These are phyloP conservation scores for Pollenia labialis DNA, from an alignment of 2,888 invertebrate genomes.

Conservation along the genomic window DNA sequence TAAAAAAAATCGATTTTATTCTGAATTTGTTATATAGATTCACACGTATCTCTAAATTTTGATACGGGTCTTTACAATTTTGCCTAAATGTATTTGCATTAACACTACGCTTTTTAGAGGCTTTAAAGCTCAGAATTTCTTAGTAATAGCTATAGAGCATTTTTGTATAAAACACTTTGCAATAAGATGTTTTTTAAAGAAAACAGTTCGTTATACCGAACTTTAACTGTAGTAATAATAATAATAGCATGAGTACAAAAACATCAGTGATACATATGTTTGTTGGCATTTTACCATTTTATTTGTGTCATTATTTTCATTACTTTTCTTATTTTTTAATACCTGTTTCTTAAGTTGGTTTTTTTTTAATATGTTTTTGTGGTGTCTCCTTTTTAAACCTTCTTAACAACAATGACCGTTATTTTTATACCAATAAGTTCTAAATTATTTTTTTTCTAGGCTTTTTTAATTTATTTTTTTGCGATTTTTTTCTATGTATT, in stretches of 20 bases:
- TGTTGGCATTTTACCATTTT: slow-evolving; percentile 52
- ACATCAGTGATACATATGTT: slow-evolving; percentile 36
- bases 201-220: background rate
- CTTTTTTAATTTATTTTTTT: slow-evolving; percentile 19
- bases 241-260: background rate
- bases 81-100: too few relatives aligned
- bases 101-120: too few relatives aligned
- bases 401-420: slow-evolving; percentile 65
- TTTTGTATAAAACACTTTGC: too few relatives aligned
- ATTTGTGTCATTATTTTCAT: slow-evolving; percentile 41
- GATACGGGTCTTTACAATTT: too few relatives aligned
- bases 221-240: slow-evolving; percentile 30
- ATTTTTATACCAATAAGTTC: slow-evolving; percentile 31
- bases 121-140: too few relatives aligned
- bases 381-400: slow-evolving; percentile 45
- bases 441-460: slow-evolving; percentile 9
- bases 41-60: too few relatives aligned
- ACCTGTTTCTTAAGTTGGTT: slow-evolving; percentile 58
- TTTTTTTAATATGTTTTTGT: slow-evolving; percentile 37
- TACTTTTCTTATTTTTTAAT: slow-evolving; percentile 58
- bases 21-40: too few relatives aligned
- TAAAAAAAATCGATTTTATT: too few relatives aligned
- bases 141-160: too few relatives aligned
- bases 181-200: too few relatives aligned
- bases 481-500: slow-evolving; percentile 18